Evolutionary conservation across 1,140 invertebrate genomes (phyloP).

Genomic region (Brachionus asplanchnoidis): DNA sequence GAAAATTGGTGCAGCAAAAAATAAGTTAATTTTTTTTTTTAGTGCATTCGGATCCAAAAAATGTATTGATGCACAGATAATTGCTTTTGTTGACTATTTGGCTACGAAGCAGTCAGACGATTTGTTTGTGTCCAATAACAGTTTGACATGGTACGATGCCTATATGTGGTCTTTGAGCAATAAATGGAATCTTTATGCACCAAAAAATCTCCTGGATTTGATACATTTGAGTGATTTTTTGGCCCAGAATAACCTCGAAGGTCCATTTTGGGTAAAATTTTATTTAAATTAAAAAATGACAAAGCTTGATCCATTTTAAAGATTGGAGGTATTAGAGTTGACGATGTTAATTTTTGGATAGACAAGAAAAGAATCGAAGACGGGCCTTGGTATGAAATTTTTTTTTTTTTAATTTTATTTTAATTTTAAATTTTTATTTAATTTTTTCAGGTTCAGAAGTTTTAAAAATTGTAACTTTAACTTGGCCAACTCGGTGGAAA

Average conservation of each 20-base stretch:
- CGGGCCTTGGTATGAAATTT: not conserved
- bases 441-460: not conserved
- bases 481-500: not conserved
- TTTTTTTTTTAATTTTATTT: no score
- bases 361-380: not conserved
- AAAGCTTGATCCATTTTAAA: not conserved
- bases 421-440: not conserved
- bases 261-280: not conserved
- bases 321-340: not conserved
- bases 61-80: not conserved
- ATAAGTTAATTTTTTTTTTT: not conserved
- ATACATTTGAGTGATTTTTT: not conserved
- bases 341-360: not conserved
- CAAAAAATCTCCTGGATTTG: not conserved
- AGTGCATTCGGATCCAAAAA: not conserved
- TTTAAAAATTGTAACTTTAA: not conserved
- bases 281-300: not conserved
- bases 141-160: not conserved
- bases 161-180: not conserved
- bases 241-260: not conserved
- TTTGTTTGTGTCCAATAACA: not conserved
- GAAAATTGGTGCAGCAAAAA: not conserved
- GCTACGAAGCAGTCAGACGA: not conserved
- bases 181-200: not conserved
- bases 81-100: not conserved